Percentiles rank a stretch among this genome's conserved stretches.
Conservation (phyloP, 1,140 invertebrate species). For the Plectrocnemia conspersa region DNA sequence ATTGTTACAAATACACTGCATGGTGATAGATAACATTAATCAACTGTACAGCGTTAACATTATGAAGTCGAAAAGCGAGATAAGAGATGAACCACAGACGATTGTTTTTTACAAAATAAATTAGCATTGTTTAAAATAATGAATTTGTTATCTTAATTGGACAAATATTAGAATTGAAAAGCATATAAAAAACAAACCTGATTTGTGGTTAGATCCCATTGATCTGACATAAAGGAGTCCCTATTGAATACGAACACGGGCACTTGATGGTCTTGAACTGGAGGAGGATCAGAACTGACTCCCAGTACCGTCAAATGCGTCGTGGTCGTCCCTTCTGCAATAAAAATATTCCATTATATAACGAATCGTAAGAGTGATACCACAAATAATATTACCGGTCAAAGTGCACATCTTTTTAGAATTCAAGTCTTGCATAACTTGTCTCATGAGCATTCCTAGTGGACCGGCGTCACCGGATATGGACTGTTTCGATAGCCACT, state of each 20-base stretch:
- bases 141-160: no score
- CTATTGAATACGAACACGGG: slow-evolving; percentile 72
- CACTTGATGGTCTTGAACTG: slow-evolving; percentile 81
- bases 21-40: no score
- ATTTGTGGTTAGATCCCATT: slow-evolving; percentile 89
- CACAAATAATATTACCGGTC: slow-evolving; percentile 40
- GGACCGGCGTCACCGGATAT: slow-evolving; percentile 56
- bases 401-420: slow-evolving; percentile 58
- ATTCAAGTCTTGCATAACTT: slow-evolving; percentile 75
- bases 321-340: slow-evolving; percentile 63
- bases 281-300: slow-evolving; percentile 66
- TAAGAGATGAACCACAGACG: no score
- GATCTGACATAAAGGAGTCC: slow-evolving; percentile 57
- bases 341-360: slow-evolving; percentile 15
- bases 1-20: no score
- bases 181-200: slow-evolving; percentile 51
- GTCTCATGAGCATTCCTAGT: slow-evolving; percentile 63
- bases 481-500: slow-evolving; percentile 64
- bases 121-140: no score
- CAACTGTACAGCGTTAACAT: no score
- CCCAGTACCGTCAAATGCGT: slow-evolving; percentile 69
- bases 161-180: neutral
- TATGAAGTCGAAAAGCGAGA: no score
- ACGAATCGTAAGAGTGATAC: neutral
- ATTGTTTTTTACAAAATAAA: no score